Base-by-base conservation (phyloP, 2,888 invertebrate species). In the Synergus gifuensis region DNA sequence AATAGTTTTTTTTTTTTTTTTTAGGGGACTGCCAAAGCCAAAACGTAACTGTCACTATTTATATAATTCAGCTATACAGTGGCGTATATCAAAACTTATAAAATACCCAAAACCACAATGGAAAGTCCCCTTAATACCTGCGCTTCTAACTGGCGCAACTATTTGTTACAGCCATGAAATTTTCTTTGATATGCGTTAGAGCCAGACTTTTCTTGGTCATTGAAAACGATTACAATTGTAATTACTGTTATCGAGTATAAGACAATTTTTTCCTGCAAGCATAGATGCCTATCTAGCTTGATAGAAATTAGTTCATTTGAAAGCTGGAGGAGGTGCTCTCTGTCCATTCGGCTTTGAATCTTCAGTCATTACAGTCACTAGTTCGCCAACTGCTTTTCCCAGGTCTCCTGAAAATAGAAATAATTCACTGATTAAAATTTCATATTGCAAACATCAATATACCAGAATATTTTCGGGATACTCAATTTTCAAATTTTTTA, bases 361-460 rank as follows among this genome's bases (percentile, higher is more conserved):
- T 90, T 97, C 96, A 64, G 96, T 96, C 95, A 98, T 98, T 77
- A 97, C 97, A 67, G 96, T 96, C 84, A 98, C 98, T 89, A 98
- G 93, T 90, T 97, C 96, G 89, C 97, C 97, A 86, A 98, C 97
- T 81, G 97, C 98, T 92, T 96, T 95, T 80, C 97, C 97, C 85
- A 98, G 94, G 93, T 98, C 97, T 91, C 96, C 97, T 95, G 93
- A 73, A 93, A 93, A 86, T 63, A 81, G 81, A 67, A 81, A 46
- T 54, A 76, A 73, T 18, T n/a, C 9, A 54, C 9, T 54, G 8
- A 54, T n/a, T n/a, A 54, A 54, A 54, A 9, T 54, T 54, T n/a
- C n/a, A 54, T 9, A 54, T n/a, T 54, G 2, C 9, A 54, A 18
- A 9, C 42, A 8, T 9, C 9, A 42, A 1, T 42, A 42, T 42